Percentiles rank a stretch among this genome's conserved stretches.
Evolutionary conservation across 1,140 invertebrate species (phyloP).

Genomic region (Drosophila seguyi): DNA sequence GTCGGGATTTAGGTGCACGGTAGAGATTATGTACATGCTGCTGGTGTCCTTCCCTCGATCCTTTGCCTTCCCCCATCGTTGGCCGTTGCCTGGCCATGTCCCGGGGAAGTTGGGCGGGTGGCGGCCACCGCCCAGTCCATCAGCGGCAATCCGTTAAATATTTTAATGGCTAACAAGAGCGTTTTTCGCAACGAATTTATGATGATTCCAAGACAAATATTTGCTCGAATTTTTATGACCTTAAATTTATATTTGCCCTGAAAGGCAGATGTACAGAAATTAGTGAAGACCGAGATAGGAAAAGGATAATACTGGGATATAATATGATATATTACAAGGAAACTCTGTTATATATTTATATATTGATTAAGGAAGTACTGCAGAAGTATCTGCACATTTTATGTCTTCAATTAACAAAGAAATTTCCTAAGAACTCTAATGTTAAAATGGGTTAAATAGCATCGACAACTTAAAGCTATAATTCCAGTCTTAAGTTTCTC

Average conservation of each 20-base stretch:
- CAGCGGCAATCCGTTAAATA: slow-evolving; percentile 64
- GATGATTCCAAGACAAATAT: slow-evolving; percentile 60
- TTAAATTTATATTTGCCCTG: slow-evolving; percentile 21
- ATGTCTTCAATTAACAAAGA: no score
- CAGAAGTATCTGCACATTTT: no score
- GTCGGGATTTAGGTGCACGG: slow-evolving; percentile 65
- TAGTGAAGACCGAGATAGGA: background rate
- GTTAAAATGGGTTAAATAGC: no score
- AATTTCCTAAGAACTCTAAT: no score
- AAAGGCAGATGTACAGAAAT: background rate
- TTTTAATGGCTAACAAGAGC: slow-evolving; percentile 79
- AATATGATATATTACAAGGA: no score
- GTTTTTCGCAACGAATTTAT: slow-evolving; percentile 76
- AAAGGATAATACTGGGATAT: background rate
- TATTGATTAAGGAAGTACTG: background rate
- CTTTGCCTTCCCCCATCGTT: background rate
- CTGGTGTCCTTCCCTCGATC: background rate
- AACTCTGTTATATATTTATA: background rate
- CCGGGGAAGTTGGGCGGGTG: slow-evolving; percentile 9
- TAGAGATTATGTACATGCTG: slow-evolving; percentile 8
- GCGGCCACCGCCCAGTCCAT: slow-evolving; percentile 27
- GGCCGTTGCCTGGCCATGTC: background rate
- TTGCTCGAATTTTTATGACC: slow-evolving; percentile 4
- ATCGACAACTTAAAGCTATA: no score
- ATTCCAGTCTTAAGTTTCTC: background rate